Percentiles rank a stretch among this genome's conserved stretches.
Conservation (phyloP, 2,888 invertebrate species). For the Drosophila mulleri region DNA sequence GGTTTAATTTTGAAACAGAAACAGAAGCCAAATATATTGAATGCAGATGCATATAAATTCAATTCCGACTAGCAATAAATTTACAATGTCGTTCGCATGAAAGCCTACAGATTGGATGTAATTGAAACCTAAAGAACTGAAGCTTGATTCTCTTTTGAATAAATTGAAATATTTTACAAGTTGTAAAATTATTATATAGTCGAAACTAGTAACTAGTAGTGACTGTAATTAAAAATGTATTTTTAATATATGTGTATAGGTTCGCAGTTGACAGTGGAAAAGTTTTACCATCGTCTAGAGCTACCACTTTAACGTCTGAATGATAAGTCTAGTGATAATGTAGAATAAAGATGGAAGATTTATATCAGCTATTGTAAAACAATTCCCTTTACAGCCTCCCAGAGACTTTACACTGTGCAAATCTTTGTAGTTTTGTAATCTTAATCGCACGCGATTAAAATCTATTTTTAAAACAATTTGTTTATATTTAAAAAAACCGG, state of each 20-base stretch:
- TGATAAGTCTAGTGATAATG: not conserved
- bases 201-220: too few relatives aligned
- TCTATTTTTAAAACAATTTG: slow-evolving; percentile 5
- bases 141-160: not conserved
- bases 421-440: slow-evolving; percentile 4
- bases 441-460: not conserved
- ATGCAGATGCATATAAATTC: slow-evolving; percentile 10
- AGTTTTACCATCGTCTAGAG: not conserved
- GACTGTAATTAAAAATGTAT: too few relatives aligned
- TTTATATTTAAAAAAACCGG: not conserved
- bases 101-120: not conserved
- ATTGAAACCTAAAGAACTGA: not conserved
- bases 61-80: not conserved
- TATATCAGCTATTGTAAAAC: not conserved
- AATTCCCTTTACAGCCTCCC: slow-evolving; percentile 1
- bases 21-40: not conserved
- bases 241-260: too few relatives aligned
- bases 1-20: slow-evolving; percentile 11
- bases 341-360: slow-evolving; percentile 11
- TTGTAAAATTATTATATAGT: too few relatives aligned
- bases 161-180: not conserved
- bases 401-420: slow-evolving; percentile 13
- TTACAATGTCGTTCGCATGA: not conserved
- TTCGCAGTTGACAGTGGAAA: not conserved
- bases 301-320: not conserved